Conservation (phyloP, 2,797 vertebrate genomes). For the Brotula barbata region DNA sequence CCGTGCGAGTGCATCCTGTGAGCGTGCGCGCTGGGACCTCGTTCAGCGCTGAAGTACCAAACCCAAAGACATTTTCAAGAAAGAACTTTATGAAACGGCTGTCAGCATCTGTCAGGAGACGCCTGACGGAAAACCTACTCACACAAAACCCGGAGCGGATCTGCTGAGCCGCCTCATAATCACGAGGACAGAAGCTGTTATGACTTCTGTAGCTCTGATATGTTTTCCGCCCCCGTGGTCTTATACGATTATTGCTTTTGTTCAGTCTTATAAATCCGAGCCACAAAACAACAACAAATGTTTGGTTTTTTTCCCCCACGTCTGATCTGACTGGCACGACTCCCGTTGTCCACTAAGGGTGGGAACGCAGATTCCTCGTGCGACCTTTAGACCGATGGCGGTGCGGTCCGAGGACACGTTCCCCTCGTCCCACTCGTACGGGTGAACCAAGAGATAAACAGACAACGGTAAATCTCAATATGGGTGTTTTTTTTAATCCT, state of each 20-base stretch:
- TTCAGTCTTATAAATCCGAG: conserved; percentile 55
- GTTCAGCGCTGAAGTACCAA: background rate
- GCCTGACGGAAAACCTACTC: conserved; percentile 1
- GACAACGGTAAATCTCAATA: conserved; percentile 8
- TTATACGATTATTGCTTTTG: conserved; percentile 59
- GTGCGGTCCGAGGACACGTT: conserved; percentile 26
- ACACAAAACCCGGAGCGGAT: conserved; percentile 8
- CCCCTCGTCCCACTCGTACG: conserved; percentile 30
- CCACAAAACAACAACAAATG: conserved; percentile 40
- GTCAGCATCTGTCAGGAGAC: conserved; percentile 5
- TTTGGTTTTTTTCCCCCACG: conserved; percentile 57
- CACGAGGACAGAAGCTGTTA: conserved; percentile 51
- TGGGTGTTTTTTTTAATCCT: background rate
- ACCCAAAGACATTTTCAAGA: background rate
- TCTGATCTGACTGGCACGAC: conserved; percentile 59
- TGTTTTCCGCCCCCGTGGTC: conserved; percentile 48
- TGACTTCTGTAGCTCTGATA: conserved; percentile 55
- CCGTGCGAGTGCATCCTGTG: conserved; percentile 14
- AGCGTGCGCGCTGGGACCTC: conserved; percentile 9
- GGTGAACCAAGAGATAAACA: conserved; percentile 28
- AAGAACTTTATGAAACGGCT: conserved; percentile 22
- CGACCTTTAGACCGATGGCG: conserved; percentile 62
- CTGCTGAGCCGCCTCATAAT: conserved; percentile 41
- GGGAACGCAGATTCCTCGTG: conserved; percentile 53
- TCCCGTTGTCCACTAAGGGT: conserved; percentile 69